These are phyloP conservation scores for Streptopelia turtur DNA, from an alignment of 2,797 vertebrate genomes.

Conservation along the genomic window DNA sequence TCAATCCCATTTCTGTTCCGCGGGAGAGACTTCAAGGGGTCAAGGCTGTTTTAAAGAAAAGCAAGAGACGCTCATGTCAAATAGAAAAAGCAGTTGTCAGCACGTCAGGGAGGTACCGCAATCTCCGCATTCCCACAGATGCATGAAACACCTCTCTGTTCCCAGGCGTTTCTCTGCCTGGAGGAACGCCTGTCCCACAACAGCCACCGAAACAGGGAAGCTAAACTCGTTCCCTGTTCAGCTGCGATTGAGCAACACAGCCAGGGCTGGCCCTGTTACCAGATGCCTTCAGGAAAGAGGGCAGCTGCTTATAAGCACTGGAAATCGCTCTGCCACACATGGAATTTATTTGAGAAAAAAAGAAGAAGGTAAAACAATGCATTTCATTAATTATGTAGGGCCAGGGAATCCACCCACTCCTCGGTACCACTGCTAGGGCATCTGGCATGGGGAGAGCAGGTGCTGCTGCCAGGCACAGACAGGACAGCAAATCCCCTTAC, in stretches of 20 bases:
- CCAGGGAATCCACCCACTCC: not conserved
- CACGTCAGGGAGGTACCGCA: not conserved
- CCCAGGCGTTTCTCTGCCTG: not conserved
- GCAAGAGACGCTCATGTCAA: not conserved
- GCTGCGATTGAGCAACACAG: conserved; percentile 16
- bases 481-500: not conserved
- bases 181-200: not conserved
- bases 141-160: not conserved
- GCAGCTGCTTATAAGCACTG: conserved; percentile 4
- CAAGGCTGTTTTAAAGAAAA: conserved; percentile 78
- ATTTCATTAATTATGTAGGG: not conserved
- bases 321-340: not conserved
- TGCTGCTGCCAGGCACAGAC: not conserved
- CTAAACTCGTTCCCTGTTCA: not conserved
- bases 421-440: not conserved
- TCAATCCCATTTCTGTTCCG: conserved; percentile 84
- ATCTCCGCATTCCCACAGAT: not conserved
- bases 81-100: not conserved
- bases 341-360: not conserved
- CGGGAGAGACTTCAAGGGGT: conserved; percentile 79
- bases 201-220: not conserved
- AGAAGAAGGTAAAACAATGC: not conserved
- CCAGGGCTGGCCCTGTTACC: not conserved
- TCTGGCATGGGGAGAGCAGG: rapidly evolving
- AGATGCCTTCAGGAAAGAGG: not conserved